phyloP scores from a whole-genome alignment of 2,113 vertebrate species.

The Mastomys coucha region DNA sequence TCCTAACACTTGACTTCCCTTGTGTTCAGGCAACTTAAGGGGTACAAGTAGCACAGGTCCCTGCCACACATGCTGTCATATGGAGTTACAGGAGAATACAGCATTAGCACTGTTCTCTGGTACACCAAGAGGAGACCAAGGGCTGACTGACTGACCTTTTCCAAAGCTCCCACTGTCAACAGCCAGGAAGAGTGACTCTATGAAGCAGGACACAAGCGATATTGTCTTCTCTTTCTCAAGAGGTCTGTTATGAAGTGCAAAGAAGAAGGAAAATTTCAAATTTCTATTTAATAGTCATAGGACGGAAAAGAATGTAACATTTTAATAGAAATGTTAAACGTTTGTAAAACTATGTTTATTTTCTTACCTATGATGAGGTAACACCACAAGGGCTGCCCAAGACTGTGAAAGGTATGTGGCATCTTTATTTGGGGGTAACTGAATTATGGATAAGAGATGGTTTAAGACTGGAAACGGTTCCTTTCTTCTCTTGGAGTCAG shows the following conservation, averaged over 20 bases:
- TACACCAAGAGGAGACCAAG: slow-evolving; percentile 57
- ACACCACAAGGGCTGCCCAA: slow-evolving; percentile 94
- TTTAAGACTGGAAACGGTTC: slow-evolving; percentile 84
- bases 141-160: slow-evolving; percentile 89
- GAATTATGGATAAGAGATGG: slow-evolving; percentile 90
- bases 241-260: slow-evolving; percentile 86
- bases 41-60: not conserved
- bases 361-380: slow-evolving; percentile 95
- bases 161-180: slow-evolving; percentile 87
- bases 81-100: not conserved
- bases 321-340: not conserved
- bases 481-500: slow-evolving; percentile 68
- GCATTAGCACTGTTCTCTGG: slow-evolving; percentile 3
- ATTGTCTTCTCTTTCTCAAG: slow-evolving; percentile 87
- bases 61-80: not conserved
- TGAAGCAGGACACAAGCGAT: slow-evolving; percentile 84
- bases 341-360: not conserved
- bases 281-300: not conserved
- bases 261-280: slow-evolving; percentile 15
- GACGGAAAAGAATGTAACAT: not conserved
- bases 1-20: not conserved
- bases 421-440: slow-evolving; percentile 80
- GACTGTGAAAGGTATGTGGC: slow-evolving; percentile 89
- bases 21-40: not conserved
- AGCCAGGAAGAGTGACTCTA: slow-evolving; percentile 89